Evolutionary conservation across 2,888 invertebrate species (phyloP).

Genomic region (Zaprionus lineosus): DNA sequence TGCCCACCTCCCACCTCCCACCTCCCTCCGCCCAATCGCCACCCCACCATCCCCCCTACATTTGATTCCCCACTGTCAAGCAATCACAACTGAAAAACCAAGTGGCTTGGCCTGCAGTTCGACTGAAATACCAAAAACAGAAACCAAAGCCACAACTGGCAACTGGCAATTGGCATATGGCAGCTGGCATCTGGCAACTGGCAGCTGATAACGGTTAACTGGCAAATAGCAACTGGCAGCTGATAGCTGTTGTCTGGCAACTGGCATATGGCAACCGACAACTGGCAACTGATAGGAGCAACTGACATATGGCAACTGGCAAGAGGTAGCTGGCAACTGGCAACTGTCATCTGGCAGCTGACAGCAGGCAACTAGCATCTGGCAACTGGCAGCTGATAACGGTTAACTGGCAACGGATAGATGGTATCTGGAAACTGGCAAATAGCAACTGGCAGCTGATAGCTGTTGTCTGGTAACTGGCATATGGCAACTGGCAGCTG

Average conservation of each 20-base stretch:
- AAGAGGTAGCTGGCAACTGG: conserved; percentile 20
- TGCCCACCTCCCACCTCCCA: too few relatives aligned
- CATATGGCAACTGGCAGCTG: conserved; percentile 16
- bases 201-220: conserved; percentile 11
- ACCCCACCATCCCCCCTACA: too few relatives aligned
- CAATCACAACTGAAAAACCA: too few relatives aligned
- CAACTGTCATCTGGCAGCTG: conserved; percentile 15
- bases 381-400: conserved; percentile 16
- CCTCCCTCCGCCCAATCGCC: too few relatives aligned
- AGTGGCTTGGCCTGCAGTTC: conserved; percentile 32
- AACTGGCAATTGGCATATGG: too few relatives aligned
- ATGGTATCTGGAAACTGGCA: conserved; percentile 17
- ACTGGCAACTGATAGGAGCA: conserved; percentile 11
- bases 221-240: conserved; percentile 16
- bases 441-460: conserved; percentile 15
- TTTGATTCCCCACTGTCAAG: too few relatives aligned
- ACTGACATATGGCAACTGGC: conserved; percentile 16
- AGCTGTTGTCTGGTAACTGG: conserved; percentile 10
- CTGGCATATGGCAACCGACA: conserved; percentile 17
- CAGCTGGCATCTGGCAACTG: conserved; percentile 16
- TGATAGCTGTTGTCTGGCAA: conserved; percentile 16
- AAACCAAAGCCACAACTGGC: conserved; percentile 19
- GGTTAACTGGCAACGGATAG: conserved; percentile 8
- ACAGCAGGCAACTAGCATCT: conserved; percentile 20
- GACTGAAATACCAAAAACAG: conserved; percentile 14